Evolutionary conservation across 2,888 invertebrate genomes (phyloP).

Genomic region (Pseudococcus jackbeardsleyi): DNA sequence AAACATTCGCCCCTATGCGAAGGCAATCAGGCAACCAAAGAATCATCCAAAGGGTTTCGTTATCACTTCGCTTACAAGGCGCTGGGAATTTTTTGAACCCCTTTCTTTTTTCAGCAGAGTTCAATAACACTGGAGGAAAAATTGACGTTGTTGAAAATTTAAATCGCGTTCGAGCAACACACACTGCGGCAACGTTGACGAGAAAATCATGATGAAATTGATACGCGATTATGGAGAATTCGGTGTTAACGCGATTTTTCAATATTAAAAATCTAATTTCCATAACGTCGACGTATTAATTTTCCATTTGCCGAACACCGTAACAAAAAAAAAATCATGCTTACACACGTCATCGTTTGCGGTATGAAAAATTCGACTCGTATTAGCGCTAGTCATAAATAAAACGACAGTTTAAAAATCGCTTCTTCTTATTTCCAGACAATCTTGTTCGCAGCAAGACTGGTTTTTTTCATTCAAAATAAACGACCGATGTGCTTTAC

Average conservation of each 20-base stretch:
- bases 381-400: constrained; percentile 39
- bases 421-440: neutral
- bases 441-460: neutral
- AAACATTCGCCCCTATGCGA: neutral
- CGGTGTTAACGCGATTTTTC: constrained; percentile 38
- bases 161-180: neutral
- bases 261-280: constrained; percentile 35
- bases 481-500: neutral
- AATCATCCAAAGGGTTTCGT: neutral
- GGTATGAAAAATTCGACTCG: constrained; percentile 39
- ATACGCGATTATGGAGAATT: constrained; percentile 34
- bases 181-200: neutral
- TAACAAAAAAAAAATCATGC: neutral
- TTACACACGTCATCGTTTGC: constrained; percentile 30
- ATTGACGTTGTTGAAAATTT: constrained; percentile 9
- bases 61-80: neutral
- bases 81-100: neutral
- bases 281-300: constrained; percentile 47
- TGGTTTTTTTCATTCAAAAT: constrained; percentile 26
- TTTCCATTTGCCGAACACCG: constrained; percentile 3
- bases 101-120: neutral
- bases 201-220: constrained; percentile 32
- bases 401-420: constrained; percentile 47
- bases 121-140: neutral
- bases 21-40: neutral